Evolutionary conservation across 2,888 invertebrate genomes (phyloP), one percentile per base, ranked within the genome.

Genomic region (Zele albiditarsus): DNA sequence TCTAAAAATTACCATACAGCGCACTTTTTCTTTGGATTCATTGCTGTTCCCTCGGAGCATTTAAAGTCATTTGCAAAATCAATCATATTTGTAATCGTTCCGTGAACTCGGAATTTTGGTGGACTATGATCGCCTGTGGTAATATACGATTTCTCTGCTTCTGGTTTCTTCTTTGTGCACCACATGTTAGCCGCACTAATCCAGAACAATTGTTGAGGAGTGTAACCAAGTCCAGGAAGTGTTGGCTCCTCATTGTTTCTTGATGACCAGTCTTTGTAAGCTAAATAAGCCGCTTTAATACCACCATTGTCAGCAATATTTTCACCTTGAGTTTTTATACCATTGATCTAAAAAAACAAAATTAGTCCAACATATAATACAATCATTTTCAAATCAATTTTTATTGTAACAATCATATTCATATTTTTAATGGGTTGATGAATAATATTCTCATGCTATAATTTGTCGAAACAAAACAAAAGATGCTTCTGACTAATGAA

Each of bases 281-380:
- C 97, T 77, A 93, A 91, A 89, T 97, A 98, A 0, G 97, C 95
- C 87, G 96, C 95, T 87, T 97, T 97, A 79, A 97, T 93, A 0
- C 97, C 98, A 2, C 97, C 97, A 86, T 97, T 98, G 88, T 98
- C 98, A 0, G 98, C 98, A 74, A 98, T 97, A 97, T 0, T 98
- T 88, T 98, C 98, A 16, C 97, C 97, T 90, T 97, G 96, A 0
- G 97, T 97, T 84, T 96, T 96, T 76, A 96, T 93, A 70, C 98
- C 46, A 46, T 46, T 46, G 4, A 46, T 5, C 46, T 46, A 5
- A 3, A 14, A 5, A 14, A 16, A 16, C 4, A 14, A n/a, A 46
- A 46, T 14, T 31, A 33, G 2, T 23, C 3, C 6, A 33, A 0
- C 27, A n/a, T n/a, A n/a, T n/a, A 6, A 12, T 23, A 27, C 16